Evolutionary conservation across 1,140 invertebrate species (phyloP), one percentile per base, ranked within the genome.

Genomic region (Aphis craccivora): DNA sequence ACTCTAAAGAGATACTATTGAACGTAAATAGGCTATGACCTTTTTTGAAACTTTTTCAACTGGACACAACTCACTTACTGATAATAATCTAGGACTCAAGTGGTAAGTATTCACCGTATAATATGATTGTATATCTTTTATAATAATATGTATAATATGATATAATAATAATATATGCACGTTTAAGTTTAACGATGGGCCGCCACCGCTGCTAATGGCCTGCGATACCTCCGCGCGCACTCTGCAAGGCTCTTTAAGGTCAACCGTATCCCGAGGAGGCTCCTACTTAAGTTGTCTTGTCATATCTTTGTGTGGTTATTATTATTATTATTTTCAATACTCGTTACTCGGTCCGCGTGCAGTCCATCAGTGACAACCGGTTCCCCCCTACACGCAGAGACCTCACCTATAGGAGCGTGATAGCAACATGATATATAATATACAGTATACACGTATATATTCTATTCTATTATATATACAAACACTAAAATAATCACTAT

Each of bases 311-410:
- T 84, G 91, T n/a, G 35, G 25, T 55, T 93, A 84, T 86, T 93
- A 83, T 37, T 67, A 83, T 92, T 92, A 83, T 43, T 43, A 40
- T 91, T 81, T 83, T 83, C 45, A 81, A 92, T 81, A 92, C 91
- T 91, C 25, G 90, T 91, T 91, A 76, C 76, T 48, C 67, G 25
- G 90, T 25, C 91, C 81, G 91, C 91, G 81, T 37, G n/a, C 76
- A 43, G 76, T 84, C 91, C 81, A 93, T 93, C 91, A 93, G 91
- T 93, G 91, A 93, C 91, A 93, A 93, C 91, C 91, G 91, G 91
- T 93, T 93, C 91, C 91, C 67, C 91, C 45, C 55, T 35, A 30
- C 40, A 91, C 37, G 55, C 48, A 40, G 53, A 90, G 53, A 90
- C 88, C 55, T 67, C 48, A 48, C 87, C 87, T 88, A 35, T 88